Evolutionary conservation across 2,888 invertebrate genomes (phyloP).

Genomic region (Drosophila fungiperda): DNA sequence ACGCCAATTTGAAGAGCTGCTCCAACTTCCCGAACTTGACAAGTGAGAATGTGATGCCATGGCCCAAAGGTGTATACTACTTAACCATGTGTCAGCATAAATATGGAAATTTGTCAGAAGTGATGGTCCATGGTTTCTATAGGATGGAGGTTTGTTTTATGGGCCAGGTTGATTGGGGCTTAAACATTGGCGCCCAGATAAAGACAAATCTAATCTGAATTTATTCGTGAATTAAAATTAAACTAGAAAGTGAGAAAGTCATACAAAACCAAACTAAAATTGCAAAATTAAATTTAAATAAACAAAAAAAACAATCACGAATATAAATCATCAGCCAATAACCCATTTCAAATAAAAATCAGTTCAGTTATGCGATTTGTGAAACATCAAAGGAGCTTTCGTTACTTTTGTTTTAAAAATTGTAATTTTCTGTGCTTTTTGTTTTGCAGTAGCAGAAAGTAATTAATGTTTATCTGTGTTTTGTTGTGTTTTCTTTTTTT

Average conservation of each 20-base stretch:
- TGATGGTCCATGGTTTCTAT: neutral
- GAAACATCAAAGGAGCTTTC: neutral
- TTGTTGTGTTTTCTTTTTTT: neutral
- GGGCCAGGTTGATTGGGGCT: neutral
- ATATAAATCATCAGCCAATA: neutral
- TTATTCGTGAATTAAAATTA: neutral
- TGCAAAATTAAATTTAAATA: neutral
- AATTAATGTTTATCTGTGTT: constrained; percentile 7
- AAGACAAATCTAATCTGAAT: neutral
- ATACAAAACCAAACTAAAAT: neutral
- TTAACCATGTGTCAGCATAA: neutral
- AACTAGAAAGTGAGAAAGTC: too few relatives aligned
- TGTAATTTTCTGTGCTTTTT: constrained; percentile 1
- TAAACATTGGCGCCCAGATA: neutral
- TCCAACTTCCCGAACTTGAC: neutral
- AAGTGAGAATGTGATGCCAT: neutral
- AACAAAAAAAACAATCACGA: neutral
- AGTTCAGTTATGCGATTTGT: neutral
- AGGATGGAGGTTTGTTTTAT: rapidly evolving
- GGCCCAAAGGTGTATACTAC: neutral
- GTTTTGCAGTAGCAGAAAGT: neutral
- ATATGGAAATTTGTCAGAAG: neutral
- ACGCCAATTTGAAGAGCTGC: neutral
- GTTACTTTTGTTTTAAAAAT: constrained; percentile 1
- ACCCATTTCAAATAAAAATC: neutral